Conservation (phyloP, 2,888 invertebrate genomes). For the Nipponacmea schrenckii region DNA sequence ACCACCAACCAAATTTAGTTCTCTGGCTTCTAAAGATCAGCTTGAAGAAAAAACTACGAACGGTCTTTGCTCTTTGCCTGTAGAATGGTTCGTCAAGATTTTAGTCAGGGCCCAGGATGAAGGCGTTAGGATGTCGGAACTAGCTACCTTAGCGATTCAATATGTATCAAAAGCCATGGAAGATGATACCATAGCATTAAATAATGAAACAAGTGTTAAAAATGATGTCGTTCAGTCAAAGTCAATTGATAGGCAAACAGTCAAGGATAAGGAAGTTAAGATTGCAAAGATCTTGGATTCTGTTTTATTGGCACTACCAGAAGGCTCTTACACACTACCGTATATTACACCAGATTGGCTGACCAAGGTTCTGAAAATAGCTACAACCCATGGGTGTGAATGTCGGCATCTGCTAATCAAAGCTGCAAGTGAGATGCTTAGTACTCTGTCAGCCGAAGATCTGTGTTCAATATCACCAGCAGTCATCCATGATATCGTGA, state of each 20-base stretch:
- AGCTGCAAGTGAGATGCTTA: slow-evolving; percentile 55
- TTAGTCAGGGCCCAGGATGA: slow-evolving; percentile 49
- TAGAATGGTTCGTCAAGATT: slow-evolving; percentile 55
- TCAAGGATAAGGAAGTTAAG: slow-evolving; percentile 24
- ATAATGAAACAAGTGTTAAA: slow-evolving; percentile 14
- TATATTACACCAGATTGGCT: slow-evolving; percentile 49
- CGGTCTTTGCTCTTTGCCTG: slow-evolving; percentile 45
- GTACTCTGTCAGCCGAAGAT: slow-evolving; percentile 51
- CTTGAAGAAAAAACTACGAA: slow-evolving; percentile 39
- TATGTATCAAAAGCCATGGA: slow-evolving; percentile 41
- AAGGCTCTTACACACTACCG: slow-evolving; percentile 46
- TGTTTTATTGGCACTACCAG: slow-evolving; percentile 53
- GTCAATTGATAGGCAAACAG: slow-evolving; percentile 1
- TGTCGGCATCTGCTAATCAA: slow-evolving; percentile 53
- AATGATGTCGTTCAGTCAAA: slow-evolving; percentile 31
- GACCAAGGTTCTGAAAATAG: slow-evolving; percentile 49
- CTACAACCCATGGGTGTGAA: slow-evolving; percentile 45
- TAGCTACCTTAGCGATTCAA: slow-evolving; percentile 48
- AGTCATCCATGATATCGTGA: slow-evolving; percentile 55
- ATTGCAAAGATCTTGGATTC: slow-evolving; percentile 50
- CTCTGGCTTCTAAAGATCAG: slow-evolving; percentile 27
- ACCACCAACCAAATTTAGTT: slow-evolving; percentile 42
- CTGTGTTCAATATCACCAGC: slow-evolving; percentile 58
- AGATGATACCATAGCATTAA: slow-evolving; percentile 31
- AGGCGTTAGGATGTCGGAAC: slow-evolving; percentile 43